Evolutionary conservation across 1,140 invertebrate genomes (phyloP), one percentile per base, ranked within the genome.

Genomic region (Hermetia illucens): DNA sequence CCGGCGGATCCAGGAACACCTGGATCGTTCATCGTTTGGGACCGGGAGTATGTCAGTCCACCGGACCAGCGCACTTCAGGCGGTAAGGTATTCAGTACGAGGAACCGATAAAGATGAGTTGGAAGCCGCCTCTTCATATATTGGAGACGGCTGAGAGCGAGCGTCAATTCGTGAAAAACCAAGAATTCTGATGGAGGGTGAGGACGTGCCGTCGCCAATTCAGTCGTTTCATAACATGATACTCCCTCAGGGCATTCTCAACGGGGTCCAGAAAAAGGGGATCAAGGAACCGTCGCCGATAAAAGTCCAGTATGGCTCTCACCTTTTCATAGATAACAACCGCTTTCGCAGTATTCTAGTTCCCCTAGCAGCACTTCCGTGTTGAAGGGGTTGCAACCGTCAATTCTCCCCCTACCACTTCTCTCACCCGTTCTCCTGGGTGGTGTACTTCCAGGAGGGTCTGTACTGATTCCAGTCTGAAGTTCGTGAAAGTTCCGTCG

Each of bases 21-120:
- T 61, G 76, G 72, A 50, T 69, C 80, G 2, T 86, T 82, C 45
- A 76, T 80, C 52, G 82, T 84, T 22, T 80, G 84, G 74, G 90
- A 88, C 2, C 69, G 89, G 24, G 86, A 88, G 47, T 84, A 95
- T 50, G 84, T 95, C 16, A 92, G 87, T 49, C 62, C 97, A 6
- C 64, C 97, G 8, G 92, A 97, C 63, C 93, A 98, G 53, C 93
- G 97, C 53, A 93, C 83, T 21, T 90, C 95, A 58, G 97, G 44
- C 91, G 92, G 0, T 94, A 93, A 65, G 93, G 94, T 42, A 95
- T 98, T 41, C 85, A 95, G 53, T 99, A 99, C 60, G 79, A 83
- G 47, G 86, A 98, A 46, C 86, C 95, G 6, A 94, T 99, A 39
- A 92, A 91, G 65, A 98, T 95, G 0, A 90, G 89, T 40, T 98